These are phyloP conservation scores for Zaprionus inermis DNA, from an alignment of 1,140 invertebrate species.

Conservation along the genomic window DNA sequence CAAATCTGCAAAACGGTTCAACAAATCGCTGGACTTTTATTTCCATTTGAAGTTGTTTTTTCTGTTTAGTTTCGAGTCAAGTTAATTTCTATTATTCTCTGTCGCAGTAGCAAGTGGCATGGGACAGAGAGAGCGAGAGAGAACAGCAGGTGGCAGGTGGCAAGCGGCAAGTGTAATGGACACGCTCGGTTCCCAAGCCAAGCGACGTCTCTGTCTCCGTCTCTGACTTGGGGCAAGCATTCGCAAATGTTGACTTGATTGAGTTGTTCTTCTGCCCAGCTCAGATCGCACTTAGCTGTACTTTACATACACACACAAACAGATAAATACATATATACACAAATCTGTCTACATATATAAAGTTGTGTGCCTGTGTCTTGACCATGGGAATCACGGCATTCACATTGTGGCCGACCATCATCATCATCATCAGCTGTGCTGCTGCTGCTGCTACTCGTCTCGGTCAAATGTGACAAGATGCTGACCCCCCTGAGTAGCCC, in stretches of 20 bases:
- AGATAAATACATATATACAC: conserved; percentile 33
- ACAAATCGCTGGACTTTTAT: conserved; percentile 58
- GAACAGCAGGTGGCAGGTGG: conserved; percentile 12
- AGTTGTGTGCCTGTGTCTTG: conserved; percentile 23
- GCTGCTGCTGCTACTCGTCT: conserved; percentile 27
- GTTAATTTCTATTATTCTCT: conserved; percentile 51
- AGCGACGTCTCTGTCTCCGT: conserved; percentile 1
- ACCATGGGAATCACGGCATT: conserved; percentile 46
- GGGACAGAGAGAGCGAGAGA: background rate
- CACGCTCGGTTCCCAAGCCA: conserved; percentile 63
- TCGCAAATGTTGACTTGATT: conserved; percentile 68
- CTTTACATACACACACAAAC: conserved; percentile 56
- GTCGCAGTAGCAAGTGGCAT: conserved; percentile 44
- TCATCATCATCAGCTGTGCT: conserved; percentile 23
- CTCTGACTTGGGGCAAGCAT: conserved; percentile 37
- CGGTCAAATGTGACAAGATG: conserved; percentile 40
- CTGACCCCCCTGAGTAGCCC: background rate
- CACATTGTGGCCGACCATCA: conserved; percentile 32
- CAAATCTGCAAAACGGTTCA: conserved; percentile 52
- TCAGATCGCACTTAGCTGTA: conserved; percentile 72
- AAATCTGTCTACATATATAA: conserved; percentile 33
- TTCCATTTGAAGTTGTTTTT: conserved; percentile 6
- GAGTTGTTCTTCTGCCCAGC: conserved; percentile 70
- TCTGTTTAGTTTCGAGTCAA: conserved; percentile 25
- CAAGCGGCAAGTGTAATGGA: conserved; percentile 59